These are phyloP conservation scores for Sphaeridia pumilis DNA, from an alignment of 2,888 invertebrate species.

Conservation along the genomic window DNA sequence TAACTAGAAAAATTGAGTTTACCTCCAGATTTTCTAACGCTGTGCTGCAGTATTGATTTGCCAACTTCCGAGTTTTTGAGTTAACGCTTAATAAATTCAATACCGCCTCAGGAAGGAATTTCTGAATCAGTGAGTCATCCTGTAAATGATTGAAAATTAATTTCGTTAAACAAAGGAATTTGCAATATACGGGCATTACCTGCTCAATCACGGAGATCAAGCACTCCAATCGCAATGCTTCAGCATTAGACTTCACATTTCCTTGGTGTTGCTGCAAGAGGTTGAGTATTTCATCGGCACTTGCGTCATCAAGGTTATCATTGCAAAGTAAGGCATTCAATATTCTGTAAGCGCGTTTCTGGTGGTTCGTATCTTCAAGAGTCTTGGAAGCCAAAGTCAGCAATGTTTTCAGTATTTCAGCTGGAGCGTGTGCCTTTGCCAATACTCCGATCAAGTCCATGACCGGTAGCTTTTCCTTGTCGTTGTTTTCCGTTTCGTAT, in stretches of 20 bases:
- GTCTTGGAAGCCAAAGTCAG: constrained; percentile 13
- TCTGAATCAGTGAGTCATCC: constrained; percentile 20
- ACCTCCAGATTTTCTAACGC: constrained; percentile 23
- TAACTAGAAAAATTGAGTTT: too few relatives aligned
- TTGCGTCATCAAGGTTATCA: constrained; percentile 9
- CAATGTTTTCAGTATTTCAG: constrained; percentile 13
- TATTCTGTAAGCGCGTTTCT: constrained; percentile 27
- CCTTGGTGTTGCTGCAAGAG: constrained; percentile 22
- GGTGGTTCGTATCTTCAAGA: constrained; percentile 13
- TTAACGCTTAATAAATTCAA: constrained; percentile 31
- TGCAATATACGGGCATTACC: constrained; percentile 14
- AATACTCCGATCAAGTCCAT: constrained; percentile 29
- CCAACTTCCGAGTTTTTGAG: constrained; percentile 25
- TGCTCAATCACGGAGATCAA: constrained; percentile 16
- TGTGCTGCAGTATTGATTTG: constrained; percentile 13
- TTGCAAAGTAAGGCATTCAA: constrained; percentile 22
- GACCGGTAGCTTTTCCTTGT: constrained; percentile 24
- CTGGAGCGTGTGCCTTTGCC: constrained; percentile 19
- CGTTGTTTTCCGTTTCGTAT: constrained; percentile 6
- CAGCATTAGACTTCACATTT: constrained; percentile 32
- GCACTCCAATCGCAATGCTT: constrained; percentile 29
- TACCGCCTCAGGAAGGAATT: constrained; percentile 31
- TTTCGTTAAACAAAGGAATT: too few relatives aligned
- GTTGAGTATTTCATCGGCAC: constrained; percentile 14
- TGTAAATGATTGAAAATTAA: too few relatives aligned